Conservation (phyloP, 2,888 invertebrate genomes). For the Limulus polyphemus region DNA sequence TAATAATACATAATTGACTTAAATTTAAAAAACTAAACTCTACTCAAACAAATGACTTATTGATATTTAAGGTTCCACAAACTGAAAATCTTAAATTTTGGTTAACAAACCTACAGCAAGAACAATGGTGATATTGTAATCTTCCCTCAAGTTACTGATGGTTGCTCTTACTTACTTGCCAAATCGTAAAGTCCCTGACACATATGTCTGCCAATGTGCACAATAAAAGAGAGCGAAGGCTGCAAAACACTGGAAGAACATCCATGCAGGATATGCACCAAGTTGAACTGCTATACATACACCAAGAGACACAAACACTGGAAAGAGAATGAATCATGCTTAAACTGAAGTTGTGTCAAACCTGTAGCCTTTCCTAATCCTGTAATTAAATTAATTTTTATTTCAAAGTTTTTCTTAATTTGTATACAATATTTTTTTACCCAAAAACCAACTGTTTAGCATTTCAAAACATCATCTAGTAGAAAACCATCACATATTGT, state of each 20-base stretch:
- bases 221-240: conserved; percentile 93
- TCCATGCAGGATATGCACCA: conserved; percentile 81
- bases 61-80: not conserved
- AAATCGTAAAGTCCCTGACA: conserved; percentile 77
- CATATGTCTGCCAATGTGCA: conserved; percentile 99
- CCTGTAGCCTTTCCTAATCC: not conserved
- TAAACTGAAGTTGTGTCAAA: conserved; percentile 8
- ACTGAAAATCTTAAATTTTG: not conserved
- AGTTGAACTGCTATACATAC: conserved; percentile 85
- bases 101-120: conserved; percentile 1
- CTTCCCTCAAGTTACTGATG: not conserved
- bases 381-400: too few relatives aligned
- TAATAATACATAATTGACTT: too few relatives aligned
- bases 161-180: conserved; percentile 45
- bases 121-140: not conserved
- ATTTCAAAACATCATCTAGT: too few relatives aligned
- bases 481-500: too few relatives aligned
- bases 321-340: conserved; percentile 29
- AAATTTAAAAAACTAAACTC: too few relatives aligned
- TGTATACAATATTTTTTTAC: too few relatives aligned
- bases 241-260: conserved; percentile 90
- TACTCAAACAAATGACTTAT: too few relatives aligned
- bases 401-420: too few relatives aligned
- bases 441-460: too few relatives aligned
- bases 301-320: conserved; percentile 91